phyloP scores from a whole-genome alignment of 1,140 invertebrate species.

The Diploscapter pachys region DNA sequence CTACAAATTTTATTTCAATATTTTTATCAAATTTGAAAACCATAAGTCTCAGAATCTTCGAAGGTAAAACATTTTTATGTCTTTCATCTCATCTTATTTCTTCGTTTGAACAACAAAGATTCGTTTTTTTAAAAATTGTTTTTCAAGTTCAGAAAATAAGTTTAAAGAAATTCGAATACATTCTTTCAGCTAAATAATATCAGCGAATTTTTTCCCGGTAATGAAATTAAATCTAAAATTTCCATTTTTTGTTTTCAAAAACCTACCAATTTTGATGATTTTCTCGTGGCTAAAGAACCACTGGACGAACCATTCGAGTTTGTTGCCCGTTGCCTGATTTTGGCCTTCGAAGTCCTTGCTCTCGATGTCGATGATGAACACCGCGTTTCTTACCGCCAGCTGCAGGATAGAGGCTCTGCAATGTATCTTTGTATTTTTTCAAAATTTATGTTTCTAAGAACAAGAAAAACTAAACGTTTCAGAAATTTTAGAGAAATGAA shows the following conservation, averaged over 20 bases:
- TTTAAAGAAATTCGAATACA: not conserved
- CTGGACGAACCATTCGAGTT: conserved; percentile 25
- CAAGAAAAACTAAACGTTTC: too few species aligned
- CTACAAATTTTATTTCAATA: not conserved
- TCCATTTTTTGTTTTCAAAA: conserved; percentile 13
- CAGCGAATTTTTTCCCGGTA: not conserved
- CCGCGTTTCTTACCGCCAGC: conserved; percentile 25
- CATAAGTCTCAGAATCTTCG: not conserved
- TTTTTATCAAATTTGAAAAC: not conserved
- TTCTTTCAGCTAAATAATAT: not conserved
- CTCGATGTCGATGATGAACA: conserved; percentile 40
- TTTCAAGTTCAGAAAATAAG: not conserved
- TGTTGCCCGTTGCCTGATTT: not conserved
- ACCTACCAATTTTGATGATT: conserved; percentile 37
- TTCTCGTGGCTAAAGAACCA: conserved; percentile 24
- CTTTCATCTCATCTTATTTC: not conserved
- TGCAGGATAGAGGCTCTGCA: conserved; percentile 39
- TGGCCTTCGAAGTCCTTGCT: conserved; percentile 2
- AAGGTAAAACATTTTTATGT: not conserved
- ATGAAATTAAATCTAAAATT: not conserved
- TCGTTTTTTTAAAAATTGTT: not conserved
- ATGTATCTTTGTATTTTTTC: not conserved
- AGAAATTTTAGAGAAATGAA: too few species aligned
- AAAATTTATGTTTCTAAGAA: too few species aligned
- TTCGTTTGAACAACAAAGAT: not conserved